Conservation (phyloP, 2,888 invertebrate species). For the Teleogryllus oceanicus region DNA sequence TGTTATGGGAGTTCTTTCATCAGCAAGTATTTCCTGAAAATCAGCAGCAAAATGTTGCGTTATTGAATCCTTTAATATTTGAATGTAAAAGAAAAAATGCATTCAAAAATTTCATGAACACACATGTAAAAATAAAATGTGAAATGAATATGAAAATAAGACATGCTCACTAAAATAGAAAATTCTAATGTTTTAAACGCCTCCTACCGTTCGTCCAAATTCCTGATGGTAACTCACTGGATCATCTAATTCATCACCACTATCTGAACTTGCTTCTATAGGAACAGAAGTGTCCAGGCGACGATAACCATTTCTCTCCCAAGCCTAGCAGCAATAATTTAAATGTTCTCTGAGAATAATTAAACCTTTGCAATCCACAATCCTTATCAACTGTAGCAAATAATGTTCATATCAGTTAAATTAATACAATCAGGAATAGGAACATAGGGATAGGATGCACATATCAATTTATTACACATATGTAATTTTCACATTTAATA, state of each 20-base stretch:
- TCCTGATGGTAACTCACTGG: background rate
- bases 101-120: too few relatives aligned
- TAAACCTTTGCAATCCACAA: too few relatives aligned
- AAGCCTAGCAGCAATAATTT: background rate
- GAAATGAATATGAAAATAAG: too few relatives aligned
- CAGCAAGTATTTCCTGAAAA: conserved; percentile 32
- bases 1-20: conserved; percentile 48
- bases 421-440: too few relatives aligned
- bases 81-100: too few relatives aligned
- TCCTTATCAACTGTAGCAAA: too few relatives aligned
- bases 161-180: background rate
- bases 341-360: background rate
- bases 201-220: background rate
- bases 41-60: background rate
- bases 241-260: conserved; percentile 9
- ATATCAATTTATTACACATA: too few relatives aligned
- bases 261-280: background rate
- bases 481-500: too few relatives aligned
- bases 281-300: background rate
- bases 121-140: too few relatives aligned
- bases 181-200: background rate
- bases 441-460: too few relatives aligned
- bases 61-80: too few relatives aligned
- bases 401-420: too few relatives aligned
- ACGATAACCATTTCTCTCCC: background rate